Base-by-base conservation (phyloP, 2,888 invertebrate species). In the Zygogramma bicolorata region DNA sequence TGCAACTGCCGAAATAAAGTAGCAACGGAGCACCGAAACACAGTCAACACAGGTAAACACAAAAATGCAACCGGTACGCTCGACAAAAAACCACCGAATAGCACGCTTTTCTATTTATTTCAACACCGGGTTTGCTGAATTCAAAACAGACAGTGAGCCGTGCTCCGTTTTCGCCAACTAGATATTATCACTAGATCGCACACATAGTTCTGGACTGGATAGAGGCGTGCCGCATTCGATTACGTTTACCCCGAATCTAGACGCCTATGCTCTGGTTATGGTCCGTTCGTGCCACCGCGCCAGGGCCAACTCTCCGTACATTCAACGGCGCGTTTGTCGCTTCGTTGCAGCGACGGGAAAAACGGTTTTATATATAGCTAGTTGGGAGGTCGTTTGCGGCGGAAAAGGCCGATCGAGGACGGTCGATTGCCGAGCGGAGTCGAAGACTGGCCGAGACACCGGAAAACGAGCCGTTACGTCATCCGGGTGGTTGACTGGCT, bases 401-500 rank as follows among this genome's bases (percentile, higher is more conserved):
- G 53, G 8, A 53, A 15, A 53, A 13, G n/a, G 27, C 53, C 53
- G 53, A 53, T 13, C 1, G 13, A 5, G n/a, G 25, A n/a, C 53
- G 53, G 25, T 53, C 53, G 53, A 53, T 53, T n/a, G 53, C 38
- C 27, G 53, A 2, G n/a, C 4, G 20, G 53, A 13, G 1, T 2
- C 15, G 20, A 22, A 3, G 40, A 4, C 5, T 40, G n/a, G n/a
- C 40, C 7, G 20, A 49, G 13, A 49, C 20, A 10, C 20, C 53
- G 53, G 53, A 27, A 27, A 53, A 53, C 27, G 27, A 10, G n/a
- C 25, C n/a, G 27, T 53, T 53, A 53, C 25, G 53, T 53, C 53
- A 53, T 27, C 13, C n/a, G 25, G 53, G 53, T 22, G 53, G 53
- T 53, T 53, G 53, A 53, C 3, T 53, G 53, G n/a, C 53, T 53